Evolutionary conservation across 2,797 vertebrate species (phyloP), one percentile per base, ranked within the genome.

Genomic region (Spinibarbus caldwelli): DNA sequence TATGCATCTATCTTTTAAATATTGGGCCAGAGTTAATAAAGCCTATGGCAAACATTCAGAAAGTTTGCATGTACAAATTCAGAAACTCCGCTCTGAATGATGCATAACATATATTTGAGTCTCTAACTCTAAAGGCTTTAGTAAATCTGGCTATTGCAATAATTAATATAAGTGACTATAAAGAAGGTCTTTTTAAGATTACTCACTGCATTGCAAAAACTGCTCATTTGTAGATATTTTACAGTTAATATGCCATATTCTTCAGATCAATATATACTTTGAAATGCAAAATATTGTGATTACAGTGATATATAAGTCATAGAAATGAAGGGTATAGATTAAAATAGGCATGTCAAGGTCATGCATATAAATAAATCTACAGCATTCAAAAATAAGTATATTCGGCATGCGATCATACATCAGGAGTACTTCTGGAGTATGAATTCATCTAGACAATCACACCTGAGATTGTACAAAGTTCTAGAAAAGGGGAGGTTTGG

Each of bases 401-500:
- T 93, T 87, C 90, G 89, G 88, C 95, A 94, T 95, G 95, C 95
- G 29, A 66, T 93, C 90, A 84, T 92, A 85, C 49, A 75, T 89
- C 43, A 81, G 76, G 80, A 87, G 84, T 88, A 90, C 79, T 87
- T 93, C 89, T 89, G 90, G 88, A 88, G 91, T 93, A 95, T 94
- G 93, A 94, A 47, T 88, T 90, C 88, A 72, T 91, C 90, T 90
- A 91, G 86, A 86, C 84, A 82, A 88, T 86, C 89, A 95, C 92
- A 96, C 95, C 95, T 95, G 95, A 96, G 95, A 92, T 91, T 90
- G 90, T 92, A 92, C 81, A 89, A 91, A 90, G 86, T 89, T 93
- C 91, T 93, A 93, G 89, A 92, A 94, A 93, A 92, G 67, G 49
- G 85, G 85, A 88, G 75, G 66, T 59, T 75, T 77, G 77, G 91